A percentile compares a stretch with the other conserved stretches of the same genome.
Conservation (phyloP, 2,797 vertebrate species). For the Sebastes glaucus region DNA sequence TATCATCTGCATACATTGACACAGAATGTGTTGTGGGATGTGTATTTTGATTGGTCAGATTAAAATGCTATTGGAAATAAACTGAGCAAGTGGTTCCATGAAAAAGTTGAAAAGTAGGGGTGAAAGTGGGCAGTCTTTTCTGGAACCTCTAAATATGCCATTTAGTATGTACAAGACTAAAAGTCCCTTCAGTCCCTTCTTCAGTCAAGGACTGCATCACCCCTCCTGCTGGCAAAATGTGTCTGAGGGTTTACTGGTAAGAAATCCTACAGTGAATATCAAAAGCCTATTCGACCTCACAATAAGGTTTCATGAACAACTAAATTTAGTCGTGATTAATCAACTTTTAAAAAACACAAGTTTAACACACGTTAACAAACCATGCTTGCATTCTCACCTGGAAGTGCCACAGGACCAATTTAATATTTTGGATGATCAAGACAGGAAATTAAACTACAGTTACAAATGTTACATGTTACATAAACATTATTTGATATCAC, state of each 20-base stretch:
- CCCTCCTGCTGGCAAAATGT: neutral
- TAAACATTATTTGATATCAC: neutral
- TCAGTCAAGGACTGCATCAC: neutral
- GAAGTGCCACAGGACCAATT: neutral
- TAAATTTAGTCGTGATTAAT: neutral
- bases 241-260: neutral
- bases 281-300: neutral
- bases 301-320: neutral
- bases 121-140: neutral
- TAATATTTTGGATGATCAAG: neutral
- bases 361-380: neutral
- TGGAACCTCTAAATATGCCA: neutral
- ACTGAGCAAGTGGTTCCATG: neutral
- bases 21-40: neutral
- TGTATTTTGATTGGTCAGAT: neutral
- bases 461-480: neutral
- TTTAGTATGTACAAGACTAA: neutral
- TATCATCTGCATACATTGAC: neutral
- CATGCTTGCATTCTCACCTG: neutral
- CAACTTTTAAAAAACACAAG: neutral
- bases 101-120: neutral
- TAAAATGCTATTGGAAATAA: neutral
- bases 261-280: neutral
- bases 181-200: neutral
- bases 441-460: neutral